Evolutionary conservation across 2,888 invertebrate genomes (phyloP).

Genomic region (Sinohyriopsis cumingii): DNA sequence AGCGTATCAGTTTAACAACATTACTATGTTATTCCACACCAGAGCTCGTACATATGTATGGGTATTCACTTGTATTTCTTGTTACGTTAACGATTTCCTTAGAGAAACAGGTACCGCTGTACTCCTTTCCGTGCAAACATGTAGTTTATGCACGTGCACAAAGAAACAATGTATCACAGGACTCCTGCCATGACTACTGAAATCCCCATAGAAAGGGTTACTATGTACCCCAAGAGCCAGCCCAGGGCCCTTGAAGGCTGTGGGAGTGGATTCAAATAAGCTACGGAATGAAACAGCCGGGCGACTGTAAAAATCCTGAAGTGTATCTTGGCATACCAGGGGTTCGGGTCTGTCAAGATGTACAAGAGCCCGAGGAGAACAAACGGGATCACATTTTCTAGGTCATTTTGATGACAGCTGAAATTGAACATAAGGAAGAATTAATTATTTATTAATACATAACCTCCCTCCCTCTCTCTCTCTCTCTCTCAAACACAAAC

Average conservation of each 20-base stretch:
- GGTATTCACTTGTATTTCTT: too few species aligned
- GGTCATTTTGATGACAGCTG: constrained; percentile 82
- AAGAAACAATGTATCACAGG: constrained; percentile 2
- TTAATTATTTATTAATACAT: too few species aligned
- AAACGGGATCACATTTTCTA: constrained; percentile 82
- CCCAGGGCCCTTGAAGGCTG: constrained; percentile 76
- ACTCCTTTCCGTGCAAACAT: too few species aligned
- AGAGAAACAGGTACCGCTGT: too few species aligned
- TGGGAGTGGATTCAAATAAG: constrained; percentile 78
- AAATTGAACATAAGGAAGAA: constrained; percentile 35
- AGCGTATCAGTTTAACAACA: too few species aligned
- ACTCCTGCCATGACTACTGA: constrained; percentile 17
- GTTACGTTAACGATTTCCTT: too few species aligned
- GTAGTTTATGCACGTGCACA: too few species aligned
- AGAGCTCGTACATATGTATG: too few species aligned
- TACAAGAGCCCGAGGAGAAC: constrained; percentile 78
- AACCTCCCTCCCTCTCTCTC: too few species aligned
- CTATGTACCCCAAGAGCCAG: constrained; percentile 72
- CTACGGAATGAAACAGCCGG: constrained; percentile 78
- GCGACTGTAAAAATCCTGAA: constrained; percentile 77
- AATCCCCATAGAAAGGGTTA: constrained; percentile 75
- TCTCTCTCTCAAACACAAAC: too few species aligned
- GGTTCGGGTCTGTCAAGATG: constrained; percentile 77
- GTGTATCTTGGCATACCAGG: constrained; percentile 74
- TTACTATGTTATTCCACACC: too few species aligned